These are phyloP conservation scores for Pelobates fuscus DNA, from an alignment of 2,113 vertebrate species.

Conservation along the genomic window DNA sequence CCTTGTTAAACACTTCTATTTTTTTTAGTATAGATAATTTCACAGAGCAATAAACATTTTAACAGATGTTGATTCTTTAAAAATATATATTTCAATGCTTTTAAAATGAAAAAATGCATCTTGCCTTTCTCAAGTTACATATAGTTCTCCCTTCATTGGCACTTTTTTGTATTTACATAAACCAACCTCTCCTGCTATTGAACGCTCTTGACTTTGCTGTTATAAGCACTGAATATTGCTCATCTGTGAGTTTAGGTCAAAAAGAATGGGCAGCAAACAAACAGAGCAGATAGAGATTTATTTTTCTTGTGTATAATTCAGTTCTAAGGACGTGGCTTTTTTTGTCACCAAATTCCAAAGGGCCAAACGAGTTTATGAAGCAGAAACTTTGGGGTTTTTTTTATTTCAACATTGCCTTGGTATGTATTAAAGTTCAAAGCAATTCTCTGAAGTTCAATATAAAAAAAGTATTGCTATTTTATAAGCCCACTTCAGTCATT, in stretches of 20 bases:
- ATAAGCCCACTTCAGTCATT: constrained; percentile 62
- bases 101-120: too few species aligned
- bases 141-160: too few species aligned
- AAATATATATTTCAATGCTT: too few species aligned
- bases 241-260: background rate
- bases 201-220: background rate
- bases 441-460: constrained; percentile 55
- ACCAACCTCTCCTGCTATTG: too few species aligned
- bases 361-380: constrained; percentile 44
- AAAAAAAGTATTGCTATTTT: constrained; percentile 50
- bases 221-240: background rate
- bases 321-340: background rate
- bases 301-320: background rate
- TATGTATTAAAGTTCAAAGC: constrained; percentile 57
- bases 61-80: too few species aligned
- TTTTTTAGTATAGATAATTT: too few species aligned
- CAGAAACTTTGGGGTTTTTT: constrained; percentile 40
- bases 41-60: too few species aligned
- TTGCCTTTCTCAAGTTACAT: too few species aligned
- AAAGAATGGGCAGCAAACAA: background rate
- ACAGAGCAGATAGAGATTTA: background rate
- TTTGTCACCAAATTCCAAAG: constrained; percentile 33
- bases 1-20: too few species aligned
- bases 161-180: too few species aligned
- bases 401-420: constrained; percentile 53